Conservation (phyloP, 2,888 invertebrate genomes). For the Patella pellucida region DNA sequence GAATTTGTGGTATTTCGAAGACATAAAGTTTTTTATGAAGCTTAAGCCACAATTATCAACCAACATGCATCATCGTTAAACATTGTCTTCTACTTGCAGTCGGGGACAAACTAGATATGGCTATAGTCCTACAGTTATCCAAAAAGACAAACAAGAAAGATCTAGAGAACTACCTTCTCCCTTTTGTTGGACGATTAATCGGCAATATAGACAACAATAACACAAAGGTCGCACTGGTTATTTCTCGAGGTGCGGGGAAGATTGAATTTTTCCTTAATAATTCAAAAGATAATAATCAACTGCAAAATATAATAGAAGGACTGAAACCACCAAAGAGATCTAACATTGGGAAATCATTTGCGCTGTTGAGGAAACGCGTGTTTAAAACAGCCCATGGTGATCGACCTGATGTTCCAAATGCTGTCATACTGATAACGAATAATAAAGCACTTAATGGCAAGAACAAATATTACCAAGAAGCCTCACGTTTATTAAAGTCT, state of each 20-base stretch:
- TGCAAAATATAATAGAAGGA: not conserved
- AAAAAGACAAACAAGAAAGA: not conserved
- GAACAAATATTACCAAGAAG: constrained; percentile 22
- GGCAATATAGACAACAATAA: constrained; percentile 47
- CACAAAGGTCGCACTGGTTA: constrained; percentile 47
- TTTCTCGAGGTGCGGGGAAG: constrained; percentile 25
- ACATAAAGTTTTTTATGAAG: too few species aligned
- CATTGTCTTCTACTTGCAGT: too few species aligned
- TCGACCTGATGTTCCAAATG: constrained; percentile 34
- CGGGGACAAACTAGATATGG: not conserved
- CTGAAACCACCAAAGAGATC: constrained; percentile 22
- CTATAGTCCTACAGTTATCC: not conserved
- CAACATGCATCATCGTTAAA: too few species aligned
- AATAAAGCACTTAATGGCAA: constrained; percentile 24
- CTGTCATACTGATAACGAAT: constrained; percentile 44
- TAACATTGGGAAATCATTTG: constrained; percentile 47
- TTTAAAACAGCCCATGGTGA: constrained; percentile 21
- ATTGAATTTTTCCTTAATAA: not conserved
- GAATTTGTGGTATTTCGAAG: too few species aligned
- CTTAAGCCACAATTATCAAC: too few species aligned
- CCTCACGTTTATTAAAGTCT: constrained; percentile 24
- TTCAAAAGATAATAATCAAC: not conserved
- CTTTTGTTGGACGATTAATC: constrained; percentile 39
- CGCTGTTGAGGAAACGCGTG: constrained; percentile 28
- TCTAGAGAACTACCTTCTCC: not conserved